Percentiles rank a stretch among this genome's conserved stretches.
Conservation (phyloP, 2,888 invertebrate species). For the Acleris emargana region DNA sequence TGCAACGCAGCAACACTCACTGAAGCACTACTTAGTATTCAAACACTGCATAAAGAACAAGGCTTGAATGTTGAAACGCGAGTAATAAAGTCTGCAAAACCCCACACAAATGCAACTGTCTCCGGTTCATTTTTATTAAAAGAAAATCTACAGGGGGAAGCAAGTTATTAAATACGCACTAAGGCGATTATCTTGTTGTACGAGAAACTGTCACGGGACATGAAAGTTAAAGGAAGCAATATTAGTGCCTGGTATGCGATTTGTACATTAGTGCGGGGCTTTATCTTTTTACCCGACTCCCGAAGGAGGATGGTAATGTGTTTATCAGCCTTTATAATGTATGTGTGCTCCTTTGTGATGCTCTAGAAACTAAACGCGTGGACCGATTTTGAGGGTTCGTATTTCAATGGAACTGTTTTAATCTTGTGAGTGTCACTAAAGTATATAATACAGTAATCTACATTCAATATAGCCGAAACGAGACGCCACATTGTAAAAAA, state of each 20-base stretch:
- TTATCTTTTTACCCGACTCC: no score
- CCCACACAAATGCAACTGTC: constrained; percentile 5
- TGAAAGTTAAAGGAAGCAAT: background rate
- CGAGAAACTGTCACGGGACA: background rate
- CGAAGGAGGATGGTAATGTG: no score
- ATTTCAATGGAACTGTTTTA: no score
- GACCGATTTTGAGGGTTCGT: no score
- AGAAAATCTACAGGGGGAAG: constrained; percentile 1
- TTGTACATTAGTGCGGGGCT: no score
- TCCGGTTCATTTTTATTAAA: constrained; percentile 14
- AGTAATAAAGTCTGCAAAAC: constrained; percentile 18
- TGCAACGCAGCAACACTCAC: background rate
- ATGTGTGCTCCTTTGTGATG: no score
- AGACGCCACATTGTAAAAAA: no score
- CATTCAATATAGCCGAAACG: no score
- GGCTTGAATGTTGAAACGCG: constrained; percentile 10
- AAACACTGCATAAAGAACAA: constrained; percentile 13
- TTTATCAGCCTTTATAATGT: no score
- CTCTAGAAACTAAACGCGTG: no score
- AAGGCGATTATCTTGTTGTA: constrained; percentile 4
- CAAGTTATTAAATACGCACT: constrained; percentile 8
- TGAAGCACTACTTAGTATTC: constrained; percentile 13
- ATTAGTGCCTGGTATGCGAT: background rate
- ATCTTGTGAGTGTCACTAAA: no score
- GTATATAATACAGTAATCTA: no score